phyloP scores from a whole-genome alignment of 2,888 invertebrate species.

The Blastobasis lacticolella region DNA sequence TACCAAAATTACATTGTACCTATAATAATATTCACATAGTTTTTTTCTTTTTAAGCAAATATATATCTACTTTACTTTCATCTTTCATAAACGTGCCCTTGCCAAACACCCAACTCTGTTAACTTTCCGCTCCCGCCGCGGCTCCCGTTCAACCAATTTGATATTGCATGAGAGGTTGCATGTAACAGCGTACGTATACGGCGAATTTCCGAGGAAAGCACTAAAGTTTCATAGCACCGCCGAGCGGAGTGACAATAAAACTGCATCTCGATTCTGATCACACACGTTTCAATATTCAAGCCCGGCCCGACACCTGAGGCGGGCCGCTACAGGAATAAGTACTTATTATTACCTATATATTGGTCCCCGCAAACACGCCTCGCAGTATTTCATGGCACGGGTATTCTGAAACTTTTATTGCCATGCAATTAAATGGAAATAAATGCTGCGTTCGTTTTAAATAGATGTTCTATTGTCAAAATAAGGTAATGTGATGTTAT shows the following conservation, averaged over 20 bases:
- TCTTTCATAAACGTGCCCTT: too few relatives aligned
- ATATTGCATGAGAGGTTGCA: conserved; percentile 29
- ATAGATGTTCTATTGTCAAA: too few relatives aligned
- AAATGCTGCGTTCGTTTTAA: background rate
- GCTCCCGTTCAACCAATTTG: conserved; percentile 10
- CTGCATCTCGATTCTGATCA: conserved; percentile 71
- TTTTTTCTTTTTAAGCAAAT: too few relatives aligned
- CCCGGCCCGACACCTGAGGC: conserved; percentile 61
- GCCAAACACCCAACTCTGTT: too few relatives aligned
- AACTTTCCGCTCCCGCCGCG: too few relatives aligned
- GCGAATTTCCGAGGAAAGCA: conserved; percentile 42
- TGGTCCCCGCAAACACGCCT: conserved; percentile 53
- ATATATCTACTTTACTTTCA: too few relatives aligned
- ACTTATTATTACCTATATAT: conserved; percentile 40
- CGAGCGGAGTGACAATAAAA: conserved; percentile 63
- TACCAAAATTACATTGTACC: too few relatives aligned
- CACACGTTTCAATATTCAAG: conserved; percentile 66
- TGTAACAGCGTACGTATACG: conserved; percentile 28
- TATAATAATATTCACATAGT: too few relatives aligned
- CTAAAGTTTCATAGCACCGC: conserved; percentile 59
- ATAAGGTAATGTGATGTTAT: too few relatives aligned
- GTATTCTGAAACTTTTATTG: conserved; percentile 11
- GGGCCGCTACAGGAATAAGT: conserved; percentile 51
- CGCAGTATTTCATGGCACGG: conserved; percentile 23
- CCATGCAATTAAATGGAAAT: conserved; percentile 14